These are phyloP conservation scores for Aspidiotus destructor DNA, from an alignment of 2,888 invertebrate genomes.

Conservation along the genomic window DNA sequence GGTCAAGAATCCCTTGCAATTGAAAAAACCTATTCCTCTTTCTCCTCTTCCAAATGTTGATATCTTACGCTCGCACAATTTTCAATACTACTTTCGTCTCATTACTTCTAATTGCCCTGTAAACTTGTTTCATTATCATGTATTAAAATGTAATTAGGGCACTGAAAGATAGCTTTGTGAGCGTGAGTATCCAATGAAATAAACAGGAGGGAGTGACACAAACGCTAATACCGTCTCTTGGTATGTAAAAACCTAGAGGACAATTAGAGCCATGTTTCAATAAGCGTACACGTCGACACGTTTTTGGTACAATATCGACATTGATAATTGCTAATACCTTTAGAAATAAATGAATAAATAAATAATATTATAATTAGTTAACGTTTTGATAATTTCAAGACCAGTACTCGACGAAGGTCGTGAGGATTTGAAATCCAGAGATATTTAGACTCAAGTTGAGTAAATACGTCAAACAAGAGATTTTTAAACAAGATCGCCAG, in stretches of 20 bases:
- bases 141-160: no score
- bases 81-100: no score
- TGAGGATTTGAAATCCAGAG: conserved; percentile 93
- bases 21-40: no score
- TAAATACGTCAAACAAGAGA: no score
- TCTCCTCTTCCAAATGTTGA: no score
- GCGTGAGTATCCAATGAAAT: no score
- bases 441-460: conserved; percentile 60
- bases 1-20: no score
- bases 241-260: conserved; percentile 97
- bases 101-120: no score
- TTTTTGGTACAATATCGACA: conserved; percentile 96
- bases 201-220: conserved; percentile 79
- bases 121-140: no score
- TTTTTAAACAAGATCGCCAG: no score
- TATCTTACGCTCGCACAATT: no score
- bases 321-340: conserved; percentile 98
- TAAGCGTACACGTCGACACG: conserved; percentile 83
- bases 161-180: no score
- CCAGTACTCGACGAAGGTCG: conserved; percentile 81
- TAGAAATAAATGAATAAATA: conserved; percentile 36
- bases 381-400: conserved; percentile 34
- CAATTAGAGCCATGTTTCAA: conserved; percentile 96
- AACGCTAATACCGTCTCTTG: conserved; percentile 61
- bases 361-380: not conserved